Conservation (phyloP, 2,113 vertebrate species). For the Lepisosteus osseus region DNA sequence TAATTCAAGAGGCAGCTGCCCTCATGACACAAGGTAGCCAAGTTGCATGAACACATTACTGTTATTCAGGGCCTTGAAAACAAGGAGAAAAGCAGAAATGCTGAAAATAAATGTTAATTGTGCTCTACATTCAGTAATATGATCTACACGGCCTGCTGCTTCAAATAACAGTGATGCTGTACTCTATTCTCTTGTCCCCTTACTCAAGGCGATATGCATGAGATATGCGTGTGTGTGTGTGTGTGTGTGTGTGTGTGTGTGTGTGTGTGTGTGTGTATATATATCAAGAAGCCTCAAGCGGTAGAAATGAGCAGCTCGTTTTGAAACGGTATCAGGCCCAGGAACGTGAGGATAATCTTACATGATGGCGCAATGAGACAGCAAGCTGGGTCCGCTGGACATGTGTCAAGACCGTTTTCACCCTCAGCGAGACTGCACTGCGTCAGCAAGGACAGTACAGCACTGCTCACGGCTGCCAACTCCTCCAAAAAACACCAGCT, state of each 20-base stretch:
- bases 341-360: slow-evolving; percentile 63
- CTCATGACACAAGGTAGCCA: too few relatives aligned
- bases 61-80: too few relatives aligned
- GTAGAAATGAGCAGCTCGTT: slow-evolving; percentile 66
- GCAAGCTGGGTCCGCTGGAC: slow-evolving; percentile 10
- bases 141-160: too few relatives aligned
- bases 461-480: background rate
- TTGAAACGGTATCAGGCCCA: slow-evolving; percentile 62
- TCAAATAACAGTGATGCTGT: too few relatives aligned
- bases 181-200: background rate
- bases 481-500: too few relatives aligned
- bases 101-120: too few relatives aligned
- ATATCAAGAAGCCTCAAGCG: slow-evolving; percentile 46
- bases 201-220: slow-evolving; percentile 27
- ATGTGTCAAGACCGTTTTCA: background rate
- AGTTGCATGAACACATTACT: too few relatives aligned
- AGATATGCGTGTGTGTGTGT: slow-evolving; percentile 33
- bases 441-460: background rate
- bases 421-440: background rate
- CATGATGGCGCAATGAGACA: slow-evolving; percentile 58
- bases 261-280: slow-evolving; percentile 38
- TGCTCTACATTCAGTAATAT: too few relatives aligned
- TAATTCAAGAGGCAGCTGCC: too few relatives aligned
- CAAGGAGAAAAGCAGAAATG: too few relatives aligned
- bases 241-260: slow-evolving; percentile 42